Conservation (phyloP, 2,113 vertebrate genomes). For the Cisticola juncidis region DNA sequence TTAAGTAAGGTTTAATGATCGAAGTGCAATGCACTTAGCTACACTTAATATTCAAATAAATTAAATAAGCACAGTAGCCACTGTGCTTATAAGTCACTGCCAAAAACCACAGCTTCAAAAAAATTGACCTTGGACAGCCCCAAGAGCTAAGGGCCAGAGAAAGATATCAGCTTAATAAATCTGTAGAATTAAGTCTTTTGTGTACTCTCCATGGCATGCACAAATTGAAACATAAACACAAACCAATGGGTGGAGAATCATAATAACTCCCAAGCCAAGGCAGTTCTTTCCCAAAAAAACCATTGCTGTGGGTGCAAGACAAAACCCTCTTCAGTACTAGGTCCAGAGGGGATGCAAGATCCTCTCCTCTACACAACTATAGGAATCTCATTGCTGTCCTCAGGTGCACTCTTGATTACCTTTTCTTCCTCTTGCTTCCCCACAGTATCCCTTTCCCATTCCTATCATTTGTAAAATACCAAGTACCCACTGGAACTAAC, state of each 20-base stretch:
- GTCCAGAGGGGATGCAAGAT: not conserved
- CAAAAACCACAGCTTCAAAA: not conserved
- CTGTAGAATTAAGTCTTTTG: not conserved
- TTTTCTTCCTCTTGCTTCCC: not conserved
- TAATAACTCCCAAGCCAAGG: not conserved
- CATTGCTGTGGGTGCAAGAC: not conserved
- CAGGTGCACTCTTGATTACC: not conserved
- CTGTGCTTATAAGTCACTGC: too few relatives aligned
- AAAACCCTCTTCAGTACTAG: not conserved
- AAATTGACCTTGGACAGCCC: not conserved
- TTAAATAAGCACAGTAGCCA: not conserved
- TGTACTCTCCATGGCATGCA: not conserved
- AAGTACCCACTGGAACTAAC: not conserved
- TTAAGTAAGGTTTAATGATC: constrained; percentile 1
- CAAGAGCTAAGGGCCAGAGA: not conserved
- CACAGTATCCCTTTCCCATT: not conserved
- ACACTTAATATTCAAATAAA: not conserved
- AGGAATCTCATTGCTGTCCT: not conserved
- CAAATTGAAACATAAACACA: not conserved
- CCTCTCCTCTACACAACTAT: not conserved
- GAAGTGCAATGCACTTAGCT: not conserved
- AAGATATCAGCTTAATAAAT: not conserved
- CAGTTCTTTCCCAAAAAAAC: not conserved
- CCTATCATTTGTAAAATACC: not conserved
- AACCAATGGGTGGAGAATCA: not conserved